Conservation (phyloP, 2,113 vertebrate genomes). For the Chlorodrepanis virens region DNA sequence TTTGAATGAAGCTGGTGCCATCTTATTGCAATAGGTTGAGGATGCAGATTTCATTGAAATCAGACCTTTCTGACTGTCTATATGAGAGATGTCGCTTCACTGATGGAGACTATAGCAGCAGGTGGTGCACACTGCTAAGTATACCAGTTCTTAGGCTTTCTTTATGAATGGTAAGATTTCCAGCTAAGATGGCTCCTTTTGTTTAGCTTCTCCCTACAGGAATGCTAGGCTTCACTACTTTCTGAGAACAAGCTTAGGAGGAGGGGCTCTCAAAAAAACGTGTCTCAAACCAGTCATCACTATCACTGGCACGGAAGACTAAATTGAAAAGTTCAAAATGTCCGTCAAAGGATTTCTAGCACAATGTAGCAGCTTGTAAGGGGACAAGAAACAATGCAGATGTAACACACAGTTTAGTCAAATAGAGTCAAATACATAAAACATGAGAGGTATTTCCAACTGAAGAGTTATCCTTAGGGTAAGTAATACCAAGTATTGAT, state of each 20-base stretch:
- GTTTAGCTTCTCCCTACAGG: not conserved
- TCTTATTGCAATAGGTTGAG: not conserved
- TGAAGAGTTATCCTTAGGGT: not conserved
- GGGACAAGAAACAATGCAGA: not conserved
- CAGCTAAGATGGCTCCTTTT: not conserved
- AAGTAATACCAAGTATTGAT: not conserved
- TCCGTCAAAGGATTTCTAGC: not conserved
- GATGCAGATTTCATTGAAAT: not conserved
- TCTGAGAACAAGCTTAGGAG: not conserved
- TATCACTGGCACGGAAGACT: not conserved
- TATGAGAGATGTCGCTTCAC: not conserved
- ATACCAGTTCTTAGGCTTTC: not conserved
- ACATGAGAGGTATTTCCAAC: not conserved
- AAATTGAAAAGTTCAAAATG: not conserved
- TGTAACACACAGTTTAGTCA: rapidly evolving
- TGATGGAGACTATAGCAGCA: not conserved
- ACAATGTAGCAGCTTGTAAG: not conserved
- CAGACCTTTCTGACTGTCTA: not conserved
- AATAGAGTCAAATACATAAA: not conserved
- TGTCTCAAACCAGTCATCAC: not conserved
- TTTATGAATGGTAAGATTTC: not conserved
- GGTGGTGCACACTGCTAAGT: not conserved
- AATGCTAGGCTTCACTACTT: not conserved
- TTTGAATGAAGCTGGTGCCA: not conserved
- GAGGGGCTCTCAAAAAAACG: not conserved